phyloP scores from a whole-genome alignment of 2,797 vertebrate species.

The Xenentodon cancila region DNA sequence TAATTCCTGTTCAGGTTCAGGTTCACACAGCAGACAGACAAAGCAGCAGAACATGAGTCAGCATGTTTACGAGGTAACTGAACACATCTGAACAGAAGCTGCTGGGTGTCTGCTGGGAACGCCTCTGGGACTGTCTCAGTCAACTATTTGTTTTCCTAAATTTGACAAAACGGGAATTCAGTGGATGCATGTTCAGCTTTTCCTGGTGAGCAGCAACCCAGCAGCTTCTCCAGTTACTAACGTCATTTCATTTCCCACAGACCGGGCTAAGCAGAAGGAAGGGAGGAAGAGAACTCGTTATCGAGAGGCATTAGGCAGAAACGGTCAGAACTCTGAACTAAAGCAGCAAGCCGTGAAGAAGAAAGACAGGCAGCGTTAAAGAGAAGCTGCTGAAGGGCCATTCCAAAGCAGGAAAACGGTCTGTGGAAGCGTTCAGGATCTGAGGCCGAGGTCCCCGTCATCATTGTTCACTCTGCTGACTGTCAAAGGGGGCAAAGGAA shows the following conservation, averaged over 20 bases:
- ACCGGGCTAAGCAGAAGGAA: conserved; percentile 65
- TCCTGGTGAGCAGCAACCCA: conserved; percentile 27
- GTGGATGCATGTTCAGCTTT: too few relatives aligned
- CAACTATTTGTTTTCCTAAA: not conserved
- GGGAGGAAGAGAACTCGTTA: conserved; percentile 21
- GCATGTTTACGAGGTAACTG: not conserved
- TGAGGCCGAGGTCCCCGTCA: conserved; percentile 58
- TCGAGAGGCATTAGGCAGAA: conserved; percentile 51
- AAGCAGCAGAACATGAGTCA: conserved; percentile 49
- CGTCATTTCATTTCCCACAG: conserved; percentile 61
- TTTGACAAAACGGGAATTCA: not conserved
- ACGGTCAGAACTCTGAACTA: conserved; percentile 22
- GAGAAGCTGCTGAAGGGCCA: conserved; percentile 47
- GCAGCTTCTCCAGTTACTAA: conserved; percentile 55
- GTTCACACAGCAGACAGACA: conserved; percentile 38
- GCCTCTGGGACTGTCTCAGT: not conserved
- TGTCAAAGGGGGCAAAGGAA: not conserved
- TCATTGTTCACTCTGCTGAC: not conserved
- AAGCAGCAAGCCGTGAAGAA: conserved; percentile 39
- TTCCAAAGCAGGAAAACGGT: conserved; percentile 63
- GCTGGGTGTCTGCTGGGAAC: conserved; percentile 34
- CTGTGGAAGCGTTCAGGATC: conserved; percentile 61
- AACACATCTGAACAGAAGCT: conserved; percentile 43
- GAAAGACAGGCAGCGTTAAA: conserved; percentile 1
- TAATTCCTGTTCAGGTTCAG: conserved; percentile 84